Base-by-base conservation (phyloP, 2,888 invertebrate genomes). In the Entomobrya multifasciata region DNA sequence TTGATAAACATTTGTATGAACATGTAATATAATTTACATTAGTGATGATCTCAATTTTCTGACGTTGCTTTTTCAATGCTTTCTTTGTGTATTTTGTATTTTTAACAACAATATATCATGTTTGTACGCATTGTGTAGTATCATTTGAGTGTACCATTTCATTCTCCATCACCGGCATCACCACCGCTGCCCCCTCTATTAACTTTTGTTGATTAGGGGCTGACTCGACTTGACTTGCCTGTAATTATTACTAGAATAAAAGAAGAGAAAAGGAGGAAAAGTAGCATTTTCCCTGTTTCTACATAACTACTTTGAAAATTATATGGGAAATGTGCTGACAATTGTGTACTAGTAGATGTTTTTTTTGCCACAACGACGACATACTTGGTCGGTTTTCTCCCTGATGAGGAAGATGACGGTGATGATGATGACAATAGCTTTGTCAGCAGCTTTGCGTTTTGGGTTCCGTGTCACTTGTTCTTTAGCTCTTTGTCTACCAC, bases 391-490 rank as follows among this genome's bases (percentile, higher is more conserved):
- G 67, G n/a, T 17, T 65, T 36, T 36, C 36, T 36, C 36, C 8
- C 36, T 6, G n/a, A n/a, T n/a, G n/a, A 6, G 5, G 36, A 8
- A 6, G 36, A 4, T 36, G 36, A 36, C 8, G 36, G 4, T 36
- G 65, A 65, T 77, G 57, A 60, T 76, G 65, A 36, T 77, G 84
- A 67, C 67, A 67, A 65, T 20, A 70, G 41, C 74, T 74, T 79
- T 72, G 86, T 86, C 86, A 86, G 86, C 86, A 60, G 57, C 67
- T 78, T 36, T 57, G 36, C 17, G 52, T 17, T 57, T 72, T 67
- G 13, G 55, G 41, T 82, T 57, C 52, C 83, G 30, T 76, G 76
- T 76, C 83, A 77, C 67, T 80, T 62, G 52, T 36, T 62, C 62
- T 55, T 36, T 36, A 36, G 36, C 67, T 57, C 17, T 74, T 72